These are phyloP conservation scores for Pseudorhiza aurosa DNA, from an alignment of 30 jellyfish, hydroid and myxozoan species.

Conservation along the genomic window DNA sequence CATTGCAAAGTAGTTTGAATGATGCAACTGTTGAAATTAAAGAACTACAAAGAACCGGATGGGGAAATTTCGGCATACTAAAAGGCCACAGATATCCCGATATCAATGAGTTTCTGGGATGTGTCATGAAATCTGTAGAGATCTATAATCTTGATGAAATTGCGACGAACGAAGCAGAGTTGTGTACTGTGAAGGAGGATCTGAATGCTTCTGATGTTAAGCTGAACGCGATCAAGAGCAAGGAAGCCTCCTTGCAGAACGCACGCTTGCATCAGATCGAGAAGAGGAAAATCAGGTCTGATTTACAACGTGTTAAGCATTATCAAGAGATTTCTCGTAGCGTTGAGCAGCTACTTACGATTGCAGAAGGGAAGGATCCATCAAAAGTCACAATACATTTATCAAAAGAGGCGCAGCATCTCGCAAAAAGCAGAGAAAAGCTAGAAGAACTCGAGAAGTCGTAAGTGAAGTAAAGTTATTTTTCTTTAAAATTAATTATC, in stretches of 20 bases:
- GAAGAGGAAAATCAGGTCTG: constrained; percentile 45
- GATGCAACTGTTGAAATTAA: constrained; percentile 45
- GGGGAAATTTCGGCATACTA: constrained; percentile 52
- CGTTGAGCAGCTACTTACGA: constrained; percentile 63
- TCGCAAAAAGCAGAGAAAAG: constrained; percentile 60
- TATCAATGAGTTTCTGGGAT: constrained; percentile 17
- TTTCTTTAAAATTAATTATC: not conserved
- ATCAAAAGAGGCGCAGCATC: constrained; percentile 60
- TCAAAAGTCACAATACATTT: constrained; percentile 29
- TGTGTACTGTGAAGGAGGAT: constrained; percentile 19
- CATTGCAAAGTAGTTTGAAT: constrained; percentile 28
- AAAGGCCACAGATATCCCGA: constrained; percentile 14
- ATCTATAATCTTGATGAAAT: constrained; percentile 50
- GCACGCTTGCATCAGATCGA: constrained; percentile 34
- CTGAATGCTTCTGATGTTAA: constrained; percentile 11
- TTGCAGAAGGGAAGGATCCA: constrained; percentile 69
- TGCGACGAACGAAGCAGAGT: constrained; percentile 61
- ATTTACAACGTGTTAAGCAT: constrained; percentile 49
- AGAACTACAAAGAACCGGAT: constrained; percentile 43
- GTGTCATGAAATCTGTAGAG: constrained; percentile 53
- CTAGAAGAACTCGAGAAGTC: constrained; percentile 61
- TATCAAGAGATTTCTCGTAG: constrained; percentile 66
- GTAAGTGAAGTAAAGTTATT: constrained; percentile 2
- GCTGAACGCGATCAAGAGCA: constrained; percentile 55
- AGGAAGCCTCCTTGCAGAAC: constrained; percentile 40